Evolutionary conservation across 2,888 invertebrate genomes (phyloP), one percentile per base, ranked within the genome.

Genomic region (Pterostichus madidus): DNA sequence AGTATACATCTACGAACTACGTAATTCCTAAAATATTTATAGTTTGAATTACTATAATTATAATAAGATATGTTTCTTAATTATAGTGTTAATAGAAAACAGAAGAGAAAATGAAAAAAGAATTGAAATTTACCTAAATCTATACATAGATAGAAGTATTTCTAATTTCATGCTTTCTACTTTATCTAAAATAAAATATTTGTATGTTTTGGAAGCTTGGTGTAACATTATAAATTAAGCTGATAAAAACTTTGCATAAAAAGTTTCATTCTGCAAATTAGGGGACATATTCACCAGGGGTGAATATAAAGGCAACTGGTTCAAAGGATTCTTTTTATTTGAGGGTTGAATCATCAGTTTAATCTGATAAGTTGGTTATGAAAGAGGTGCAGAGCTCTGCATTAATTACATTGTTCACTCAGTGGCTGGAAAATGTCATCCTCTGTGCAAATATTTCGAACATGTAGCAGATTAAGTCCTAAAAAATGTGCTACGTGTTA

Each of bases 271-370:
- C 24, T 24, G 3, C 24, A 24, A 24, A 49, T 10, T 49, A n/a
- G 49, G 49, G 49, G 10, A 10, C 49, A 24, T 24, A 24, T 24
- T 24, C 2, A 11, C 11, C 5, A 49, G 5, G n/a, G 11, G 49
- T 49, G 10, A 49, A 11, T n/a, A 2, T 49, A 49, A 49, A 49
- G 49, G 49, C 49, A 10, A 5, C 5, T 5, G 49, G 49, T 5
- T 49, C 11, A 49, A 49, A 49, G 49, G 49, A 35, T 4, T 64
- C 11, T 64, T 64, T 64, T 6, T 35, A 35, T 10, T 3, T 6
- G 11, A 32, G 64, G 35, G 32, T 32, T 35, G 64, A 64, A 10
- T 64, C 64, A 64, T n/a, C 64, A 35, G 64, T 31, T 64, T 64
- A 64, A 11, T n/a, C 35, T n/a, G 35, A 64, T 64, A 35, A 64